Percentiles rank a stretch among this genome's conserved stretches.
phyloP scores from a whole-genome alignment of 2,888 invertebrate genomes.

The Tipula unca region DNA sequence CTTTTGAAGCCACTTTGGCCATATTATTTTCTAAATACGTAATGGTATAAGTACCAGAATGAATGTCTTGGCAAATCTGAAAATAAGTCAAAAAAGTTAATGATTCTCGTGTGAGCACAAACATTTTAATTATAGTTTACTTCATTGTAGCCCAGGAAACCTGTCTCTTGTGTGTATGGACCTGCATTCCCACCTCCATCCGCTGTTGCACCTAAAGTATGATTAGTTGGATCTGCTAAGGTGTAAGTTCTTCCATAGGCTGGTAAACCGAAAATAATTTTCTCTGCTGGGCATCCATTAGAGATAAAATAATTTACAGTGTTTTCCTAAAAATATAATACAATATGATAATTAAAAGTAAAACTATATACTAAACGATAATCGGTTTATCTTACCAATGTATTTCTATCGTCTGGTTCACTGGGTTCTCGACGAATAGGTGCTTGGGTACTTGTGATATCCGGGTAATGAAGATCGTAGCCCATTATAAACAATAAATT shows the following conservation, averaged over 20 bases:
- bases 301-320: slow-evolving; percentile 38
- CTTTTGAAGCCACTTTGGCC: slow-evolving; percentile 36
- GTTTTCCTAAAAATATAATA: slow-evolving; percentile 27
- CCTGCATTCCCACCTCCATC: slow-evolving; percentile 29
- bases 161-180: slow-evolving; percentile 29
- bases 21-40: slow-evolving; percentile 30
- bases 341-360: neutral
- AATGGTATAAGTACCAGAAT: slow-evolving; percentile 32
- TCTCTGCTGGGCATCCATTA: slow-evolving; percentile 35
- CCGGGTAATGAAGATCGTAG: slow-evolving; percentile 42
- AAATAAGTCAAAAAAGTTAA: slow-evolving; percentile 24
- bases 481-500: slow-evolving; percentile 44
- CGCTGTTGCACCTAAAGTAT: slow-evolving; percentile 33
- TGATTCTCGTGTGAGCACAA: neutral
- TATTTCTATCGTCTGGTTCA: slow-evolving; percentile 23
- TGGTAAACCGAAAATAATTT: slow-evolving; percentile 42
- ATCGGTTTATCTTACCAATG: slow-evolving; percentile 20
- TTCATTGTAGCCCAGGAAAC: slow-evolving; percentile 31
- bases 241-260: slow-evolving; percentile 40
- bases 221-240: slow-evolving; percentile 32
- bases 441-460: slow-evolving; percentile 39
- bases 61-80: slow-evolving; percentile 28
- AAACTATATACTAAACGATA: neutral
- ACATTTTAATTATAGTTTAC: slow-evolving; percentile 15
- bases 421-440: slow-evolving; percentile 32